Conservation (phyloP, 2,888 invertebrate genomes). For the Clitarchus hookeri region DNA sequence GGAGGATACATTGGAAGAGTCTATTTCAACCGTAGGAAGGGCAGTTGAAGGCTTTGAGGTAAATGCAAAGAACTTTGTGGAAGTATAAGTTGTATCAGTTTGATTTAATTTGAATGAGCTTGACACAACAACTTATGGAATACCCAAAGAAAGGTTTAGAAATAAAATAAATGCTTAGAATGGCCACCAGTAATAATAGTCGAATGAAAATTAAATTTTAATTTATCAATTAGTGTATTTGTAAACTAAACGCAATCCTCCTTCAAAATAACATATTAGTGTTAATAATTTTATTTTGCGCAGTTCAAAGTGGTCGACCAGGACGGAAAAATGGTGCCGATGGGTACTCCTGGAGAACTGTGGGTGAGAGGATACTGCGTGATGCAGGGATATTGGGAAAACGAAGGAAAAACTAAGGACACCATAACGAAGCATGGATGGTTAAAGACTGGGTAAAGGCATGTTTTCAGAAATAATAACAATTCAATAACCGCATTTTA, state of each 20-base stretch:
- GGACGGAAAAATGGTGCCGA: slow-evolving; percentile 66
- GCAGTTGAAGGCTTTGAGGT: slow-evolving; percentile 57
- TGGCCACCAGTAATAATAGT: no score
- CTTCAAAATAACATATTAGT: no score
- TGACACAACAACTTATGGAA: no score
- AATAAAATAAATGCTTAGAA: no score
- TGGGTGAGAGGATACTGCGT: slow-evolving; percentile 72
- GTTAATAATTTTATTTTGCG: neutral
- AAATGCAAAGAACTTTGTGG: slow-evolving; percentile 34
- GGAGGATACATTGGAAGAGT: slow-evolving; percentile 56
- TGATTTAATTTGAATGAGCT: no score
- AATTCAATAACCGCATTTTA: no score
- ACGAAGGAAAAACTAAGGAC: slow-evolving; percentile 73
- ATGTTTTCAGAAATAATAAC: no score
- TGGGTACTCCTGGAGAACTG: slow-evolving; percentile 75
- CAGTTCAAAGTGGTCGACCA: slow-evolving; percentile 63
- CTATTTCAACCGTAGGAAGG: slow-evolving; percentile 59
- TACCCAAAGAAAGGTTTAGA: no score
- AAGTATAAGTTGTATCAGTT: no score
- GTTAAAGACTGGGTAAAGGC: slow-evolving; percentile 64
- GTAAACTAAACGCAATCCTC: no score
- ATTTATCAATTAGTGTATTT: no score
- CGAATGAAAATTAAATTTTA: no score
- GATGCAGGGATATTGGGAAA: slow-evolving; percentile 83
- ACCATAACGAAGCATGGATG: slow-evolving; percentile 70